Percentiles rank a stretch among this genome's conserved stretches.
Conservation (phyloP, 2,888 invertebrate genomes). For the Lypha dubia region DNA sequence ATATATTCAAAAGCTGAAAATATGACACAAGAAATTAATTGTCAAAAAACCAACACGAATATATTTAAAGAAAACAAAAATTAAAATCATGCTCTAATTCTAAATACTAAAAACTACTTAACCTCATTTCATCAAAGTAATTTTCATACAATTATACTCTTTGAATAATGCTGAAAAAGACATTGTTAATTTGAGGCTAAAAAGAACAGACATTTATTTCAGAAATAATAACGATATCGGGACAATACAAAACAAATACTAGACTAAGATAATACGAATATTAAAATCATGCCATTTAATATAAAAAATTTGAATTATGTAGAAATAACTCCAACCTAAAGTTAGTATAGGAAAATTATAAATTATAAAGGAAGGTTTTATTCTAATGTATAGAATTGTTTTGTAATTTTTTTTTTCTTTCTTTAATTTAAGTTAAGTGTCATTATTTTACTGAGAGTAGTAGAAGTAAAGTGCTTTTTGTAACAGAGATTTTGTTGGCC, state of each 20-base stretch:
- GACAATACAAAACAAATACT: slow-evolving; percentile 5
- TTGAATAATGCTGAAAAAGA: background rate
- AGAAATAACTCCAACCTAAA: background rate
- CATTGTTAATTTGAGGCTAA: background rate
- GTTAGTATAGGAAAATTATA: slow-evolving; percentile 14
- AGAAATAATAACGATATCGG: background rate
- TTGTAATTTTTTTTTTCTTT: background rate
- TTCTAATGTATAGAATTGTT: background rate
- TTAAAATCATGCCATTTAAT: slow-evolving; percentile 49
- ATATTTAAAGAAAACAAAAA: slow-evolving; percentile 24
- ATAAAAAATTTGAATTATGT: background rate
- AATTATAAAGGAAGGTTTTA: slow-evolving; percentile 6
- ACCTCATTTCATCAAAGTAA: slow-evolving; percentile 1
- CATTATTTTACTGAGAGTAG: slow-evolving; percentile 15
- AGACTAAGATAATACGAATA: background rate
- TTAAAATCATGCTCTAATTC: slow-evolving; percentile 65
- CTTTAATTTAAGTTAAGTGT: slow-evolving; percentile 47
- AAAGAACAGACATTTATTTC: background rate
- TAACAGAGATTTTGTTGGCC: slow-evolving; percentile 30
- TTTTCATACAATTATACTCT: background rate
- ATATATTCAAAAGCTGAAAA: slow-evolving; percentile 94
- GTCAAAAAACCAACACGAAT: slow-evolving; percentile 51
- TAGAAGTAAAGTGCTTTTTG: slow-evolving; percentile 9
- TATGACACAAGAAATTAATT: slow-evolving; percentile 27
- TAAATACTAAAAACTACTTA: slow-evolving; percentile 28